A percentile compares a stretch with the other conserved stretches of the same genome.
Evolutionary conservation across 2,797 vertebrate genomes (phyloP).

Genomic region (Sebastes kiyomatsui): DNA sequence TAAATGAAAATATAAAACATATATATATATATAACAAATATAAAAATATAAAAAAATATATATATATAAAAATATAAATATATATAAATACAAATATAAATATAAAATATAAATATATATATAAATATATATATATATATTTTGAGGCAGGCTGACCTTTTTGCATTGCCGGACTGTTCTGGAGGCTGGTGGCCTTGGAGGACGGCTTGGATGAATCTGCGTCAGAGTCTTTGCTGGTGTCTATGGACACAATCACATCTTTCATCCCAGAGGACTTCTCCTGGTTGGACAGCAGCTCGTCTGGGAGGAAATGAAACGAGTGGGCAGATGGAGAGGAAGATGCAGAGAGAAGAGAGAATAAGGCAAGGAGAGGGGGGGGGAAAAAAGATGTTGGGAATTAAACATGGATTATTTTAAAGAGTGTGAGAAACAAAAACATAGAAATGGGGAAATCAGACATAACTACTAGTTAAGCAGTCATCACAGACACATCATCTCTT

Average conservation of each 20-base stretch:
- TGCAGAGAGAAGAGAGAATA: not conserved
- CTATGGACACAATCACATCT: conserved; percentile 96
- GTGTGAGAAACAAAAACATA: not conserved
- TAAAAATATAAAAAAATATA: too few relatives aligned
- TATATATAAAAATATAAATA: not conserved
- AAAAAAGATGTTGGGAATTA: too few relatives aligned
- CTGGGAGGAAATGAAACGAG: conserved; percentile 65
- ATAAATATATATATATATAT: not conserved
- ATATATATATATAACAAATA: not conserved
- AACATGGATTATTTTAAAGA: not conserved
- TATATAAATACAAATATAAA: not conserved
- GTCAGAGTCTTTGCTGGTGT: conserved; percentile 92
- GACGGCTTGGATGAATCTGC: conserved; percentile 89
- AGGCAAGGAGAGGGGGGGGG: rapidly evolving
- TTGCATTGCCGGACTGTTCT: conserved; percentile 83
- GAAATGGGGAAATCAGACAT: not conserved
- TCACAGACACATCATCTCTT: not conserved
- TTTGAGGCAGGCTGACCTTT: conserved; percentile 85
- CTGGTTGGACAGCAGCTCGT: conserved; percentile 92
- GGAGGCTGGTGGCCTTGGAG: conserved; percentile 87
- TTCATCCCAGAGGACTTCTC: conserved; percentile 92
- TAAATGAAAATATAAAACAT: too few relatives aligned
- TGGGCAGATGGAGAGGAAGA: not conserved
- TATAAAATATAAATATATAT: too few relatives aligned
- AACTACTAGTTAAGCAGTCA: not conserved